Evolutionary conservation across 2,797 vertebrate genomes (phyloP), one percentile per base, ranked within the genome.

Genomic region (Danio tinwini): DNA sequence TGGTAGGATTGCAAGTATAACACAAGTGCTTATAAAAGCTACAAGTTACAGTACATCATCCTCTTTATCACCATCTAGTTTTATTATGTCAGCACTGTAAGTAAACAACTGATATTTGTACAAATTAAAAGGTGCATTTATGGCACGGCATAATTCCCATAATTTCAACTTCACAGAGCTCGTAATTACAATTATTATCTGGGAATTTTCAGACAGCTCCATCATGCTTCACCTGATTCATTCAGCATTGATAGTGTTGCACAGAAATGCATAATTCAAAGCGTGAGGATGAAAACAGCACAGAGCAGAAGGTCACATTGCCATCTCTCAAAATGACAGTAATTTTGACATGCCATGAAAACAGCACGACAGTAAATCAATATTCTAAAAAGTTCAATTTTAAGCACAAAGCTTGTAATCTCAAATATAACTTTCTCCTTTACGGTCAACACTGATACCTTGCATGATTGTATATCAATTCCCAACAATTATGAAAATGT

Each of bases 71-170:
- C 19, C 3, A 29, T 19, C 37, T 13, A 13, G 21, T 40, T 39
- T 7, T 16, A 14, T n/a, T 40, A 62, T 14, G n/a, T 12, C 21
- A 37, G 19, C 11, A 50, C 13, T 11, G 19, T 37, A 16, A 39
- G 65, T n/a, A 17, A 52, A 69, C 8, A 52, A 68, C 45, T 50
- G 45, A 68, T 50, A 59, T 50, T 68, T 68, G 21, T 49, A 9
- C 7, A 68, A 50, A 37, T 68, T 29, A 29, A 29, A 29, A 29
- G 1, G 29, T 1, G 3, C n/a, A n/a, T n/a, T n/a, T n/a, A n/a
- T n/a, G n/a, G n/a, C n/a, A n/a, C n/a, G n/a, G n/a, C n/a, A n/a
- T n/a, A n/a, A n/a, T n/a, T n/a, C n/a, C n/a, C n/a, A n/a, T n/a
- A n/a, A n/a, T n/a, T n/a, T n/a, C n/a, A 29, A 29, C 29, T 29